Evolutionary conservation across 2,888 invertebrate species (phyloP).

Genomic region (Limnephilus marmoratus): DNA sequence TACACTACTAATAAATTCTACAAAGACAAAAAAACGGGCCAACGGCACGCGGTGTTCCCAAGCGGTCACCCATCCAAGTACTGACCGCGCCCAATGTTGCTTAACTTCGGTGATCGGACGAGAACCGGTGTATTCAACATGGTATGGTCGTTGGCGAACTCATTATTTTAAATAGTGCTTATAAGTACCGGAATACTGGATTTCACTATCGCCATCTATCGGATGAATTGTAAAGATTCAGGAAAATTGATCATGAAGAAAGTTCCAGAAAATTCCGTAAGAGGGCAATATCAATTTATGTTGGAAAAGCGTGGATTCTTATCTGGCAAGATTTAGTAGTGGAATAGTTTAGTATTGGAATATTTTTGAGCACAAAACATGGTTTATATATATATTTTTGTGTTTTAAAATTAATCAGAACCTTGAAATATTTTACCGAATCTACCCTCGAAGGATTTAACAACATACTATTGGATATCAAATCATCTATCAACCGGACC

Average conservation of each 20-base stretch:
- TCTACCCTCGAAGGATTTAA: too few species aligned
- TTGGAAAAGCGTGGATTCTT: not conserved
- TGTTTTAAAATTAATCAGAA: too few species aligned
- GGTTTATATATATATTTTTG: too few species aligned
- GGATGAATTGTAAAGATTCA: not conserved
- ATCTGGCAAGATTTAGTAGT: too few species aligned
- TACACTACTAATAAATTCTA: too few species aligned
- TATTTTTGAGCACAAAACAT: too few species aligned
- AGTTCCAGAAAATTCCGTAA: not conserved
- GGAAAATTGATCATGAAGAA: not conserved
- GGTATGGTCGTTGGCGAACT: conserved; percentile 62
- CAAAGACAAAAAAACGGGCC: conserved; percentile 23
- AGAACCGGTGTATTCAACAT: conserved; percentile 67
- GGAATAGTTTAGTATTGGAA: too few species aligned
- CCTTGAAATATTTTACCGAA: too few species aligned
- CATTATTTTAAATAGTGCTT: too few species aligned
- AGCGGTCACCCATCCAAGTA: conserved; percentile 66
- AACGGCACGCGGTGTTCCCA: conserved; percentile 65
- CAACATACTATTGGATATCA: too few species aligned
- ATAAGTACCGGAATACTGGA: not conserved
- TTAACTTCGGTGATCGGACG: conserved; percentile 68
- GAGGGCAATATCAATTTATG: not conserved
- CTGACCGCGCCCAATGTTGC: conserved; percentile 66
- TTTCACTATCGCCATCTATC: not conserved
- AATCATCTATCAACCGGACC: too few species aligned